Base-by-base conservation (phyloP, 2,113 vertebrate species). In the Carlito syrichta region DNA sequence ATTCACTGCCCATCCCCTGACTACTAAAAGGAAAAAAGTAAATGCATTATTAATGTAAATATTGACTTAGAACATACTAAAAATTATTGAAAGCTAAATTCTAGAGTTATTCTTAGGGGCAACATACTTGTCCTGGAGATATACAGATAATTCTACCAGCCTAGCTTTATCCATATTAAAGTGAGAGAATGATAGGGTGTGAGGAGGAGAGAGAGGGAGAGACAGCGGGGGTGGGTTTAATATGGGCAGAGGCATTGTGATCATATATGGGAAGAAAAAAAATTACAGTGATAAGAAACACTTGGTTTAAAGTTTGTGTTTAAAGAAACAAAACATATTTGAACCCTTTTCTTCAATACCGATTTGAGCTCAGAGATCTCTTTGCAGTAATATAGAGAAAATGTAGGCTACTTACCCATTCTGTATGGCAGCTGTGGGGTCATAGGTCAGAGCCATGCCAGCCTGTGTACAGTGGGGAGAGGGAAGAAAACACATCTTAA, bases 401-500 rank as follows among this genome's bases (percentile, higher is more conserved):
- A 86, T 89, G 81, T 89, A 83, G 76, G 96, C 79, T 98, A 98
- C 99, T 99, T 99, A 99, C 99, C 99, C 99, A 95, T 99, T 99
- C 99, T 99, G 99, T 99, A 99, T 99, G 98, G 99, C 99, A 97
- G 99, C 99, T 97, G 99, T 98, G 89, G 99, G 99, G 97, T 99
- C 99, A 5, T 99, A 99, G 97, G 99, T 99, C 98, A 99, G 98
- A 98, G 99, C 99, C 99, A 99, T 99, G 98, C 99, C 99, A 98
- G 99, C 99, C 99, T 99, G 99, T 81, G 98, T 97, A 97, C 50
- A 97, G 92, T 94, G 93, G 89, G 81, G 83, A 96, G 66, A 98
- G 76, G 98, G 96, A 98, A 91, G 54, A 96, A 97, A 94, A 98
- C 71, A 98, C 77, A 97, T 94, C 96, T 96, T 97, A 98, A 98